Conservation (phyloP, 2,888 invertebrate genomes). For the Subacronicta megacephala region DNA sequence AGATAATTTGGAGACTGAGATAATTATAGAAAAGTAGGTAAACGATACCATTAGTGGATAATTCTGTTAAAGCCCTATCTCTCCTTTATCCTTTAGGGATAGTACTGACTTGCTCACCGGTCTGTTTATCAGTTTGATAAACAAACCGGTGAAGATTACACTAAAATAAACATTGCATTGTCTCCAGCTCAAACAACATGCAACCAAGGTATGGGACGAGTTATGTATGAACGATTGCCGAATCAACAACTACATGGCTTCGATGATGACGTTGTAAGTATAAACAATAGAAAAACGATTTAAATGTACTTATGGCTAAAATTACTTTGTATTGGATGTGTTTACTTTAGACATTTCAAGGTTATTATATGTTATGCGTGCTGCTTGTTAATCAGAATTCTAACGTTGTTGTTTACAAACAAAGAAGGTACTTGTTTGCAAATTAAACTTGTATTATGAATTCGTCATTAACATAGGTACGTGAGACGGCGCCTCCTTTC, state of each 20-base stretch:
- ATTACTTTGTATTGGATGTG: background rate
- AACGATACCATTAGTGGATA: no score
- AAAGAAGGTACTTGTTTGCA: constrained; percentile 30
- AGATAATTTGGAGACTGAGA: no score
- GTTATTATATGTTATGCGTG: constrained; percentile 8
- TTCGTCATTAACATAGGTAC: constrained; percentile 90
- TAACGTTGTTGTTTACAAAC: constrained; percentile 25
- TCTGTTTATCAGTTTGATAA: no score
- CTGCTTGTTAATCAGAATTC: constrained; percentile 9
- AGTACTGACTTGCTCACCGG: no score
- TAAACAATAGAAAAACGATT: constrained; percentile 8
- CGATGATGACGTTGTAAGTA: constrained; percentile 95
- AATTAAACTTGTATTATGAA: constrained; percentile 26
- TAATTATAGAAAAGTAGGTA: no score
- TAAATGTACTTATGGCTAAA: background rate
- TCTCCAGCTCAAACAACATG: constrained; percentile 95
- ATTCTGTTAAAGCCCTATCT: no score
- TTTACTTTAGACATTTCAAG: constrained; percentile 20
- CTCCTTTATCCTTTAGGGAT: no score
- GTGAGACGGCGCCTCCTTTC: constrained; percentile 95
- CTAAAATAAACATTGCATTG: constrained; percentile 19
- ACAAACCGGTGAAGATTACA: background rate
- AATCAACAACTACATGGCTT: constrained; percentile 97
- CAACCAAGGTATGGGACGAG: constrained; percentile 96
- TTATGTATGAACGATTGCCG: constrained; percentile 96